Conservation (phyloP, 1,140 invertebrate species). For the Caenorhabditis tropicalis region DNA sequence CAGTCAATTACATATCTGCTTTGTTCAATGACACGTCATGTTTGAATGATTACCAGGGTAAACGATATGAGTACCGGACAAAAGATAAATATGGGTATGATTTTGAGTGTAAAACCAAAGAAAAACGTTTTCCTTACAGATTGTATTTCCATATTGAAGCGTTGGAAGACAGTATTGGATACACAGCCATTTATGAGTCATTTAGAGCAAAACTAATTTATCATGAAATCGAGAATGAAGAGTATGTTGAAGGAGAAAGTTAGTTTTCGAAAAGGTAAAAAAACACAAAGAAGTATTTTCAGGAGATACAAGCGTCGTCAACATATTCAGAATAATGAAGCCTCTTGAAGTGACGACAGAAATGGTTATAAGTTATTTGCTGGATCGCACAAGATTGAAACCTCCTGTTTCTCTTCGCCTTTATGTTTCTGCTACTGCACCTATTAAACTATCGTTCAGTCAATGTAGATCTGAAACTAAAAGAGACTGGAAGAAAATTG, state of each 20-base stretch:
- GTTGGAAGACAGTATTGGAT: not conserved
- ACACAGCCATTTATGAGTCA: not conserved
- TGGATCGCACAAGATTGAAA: not conserved
- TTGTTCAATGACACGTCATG: not conserved
- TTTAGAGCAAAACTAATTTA: not conserved
- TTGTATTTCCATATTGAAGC: slow-evolving; percentile 6
- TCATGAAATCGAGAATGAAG: not conserved
- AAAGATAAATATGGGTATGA: not conserved
- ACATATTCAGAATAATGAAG: not conserved
- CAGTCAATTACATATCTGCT: not conserved
- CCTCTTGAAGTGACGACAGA: not conserved
- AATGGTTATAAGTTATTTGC: not conserved
- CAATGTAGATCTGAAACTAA: not conserved
- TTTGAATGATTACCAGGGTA: not conserved
- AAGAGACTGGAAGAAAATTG: not conserved
- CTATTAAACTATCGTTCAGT: not conserved
- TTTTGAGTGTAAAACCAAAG: not conserved
- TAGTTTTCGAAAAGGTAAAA: not conserved
- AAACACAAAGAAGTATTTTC: not conserved
- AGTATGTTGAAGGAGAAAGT: not conserved
- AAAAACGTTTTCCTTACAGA: not conserved
- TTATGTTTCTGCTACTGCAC: not conserved
- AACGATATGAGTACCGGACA: not conserved
- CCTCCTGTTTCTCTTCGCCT: not conserved
- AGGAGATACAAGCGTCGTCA: not conserved